phyloP scores from a whole-genome alignment of 2,797 vertebrate species.

The Thalassophryne amazonica region DNA sequence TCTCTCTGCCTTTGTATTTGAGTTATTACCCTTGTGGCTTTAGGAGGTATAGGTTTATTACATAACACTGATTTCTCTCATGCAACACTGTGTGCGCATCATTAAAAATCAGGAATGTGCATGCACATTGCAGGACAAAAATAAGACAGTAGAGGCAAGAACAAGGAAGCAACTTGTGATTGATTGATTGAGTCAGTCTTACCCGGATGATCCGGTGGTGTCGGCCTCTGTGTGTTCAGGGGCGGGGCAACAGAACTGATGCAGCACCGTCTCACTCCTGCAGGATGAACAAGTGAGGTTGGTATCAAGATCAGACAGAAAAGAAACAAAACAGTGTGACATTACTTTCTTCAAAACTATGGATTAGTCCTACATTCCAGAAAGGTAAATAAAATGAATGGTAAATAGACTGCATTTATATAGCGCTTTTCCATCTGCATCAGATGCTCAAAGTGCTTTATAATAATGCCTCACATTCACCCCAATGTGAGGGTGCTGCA shows the following conservation, averaged over 20 bases:
- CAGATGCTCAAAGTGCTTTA: too few relatives aligned
- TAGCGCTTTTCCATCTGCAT: too few relatives aligned
- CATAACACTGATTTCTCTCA: conserved; percentile 13
- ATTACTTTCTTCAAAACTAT: too few relatives aligned
- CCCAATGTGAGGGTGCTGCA: too few relatives aligned
- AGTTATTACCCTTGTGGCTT: conserved; percentile 13
- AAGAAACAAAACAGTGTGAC: neutral
- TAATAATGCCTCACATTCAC: too few relatives aligned
- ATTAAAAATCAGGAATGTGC: conserved; percentile 20
- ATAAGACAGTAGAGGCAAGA: neutral
- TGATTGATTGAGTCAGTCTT: conserved; percentile 31
- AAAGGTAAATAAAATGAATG: too few relatives aligned
- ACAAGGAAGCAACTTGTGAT: neutral
- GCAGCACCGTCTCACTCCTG: conserved; percentile 96
- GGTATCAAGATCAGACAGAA: conserved; percentile 7
- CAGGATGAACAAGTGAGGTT: conserved; percentile 13
- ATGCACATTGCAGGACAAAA: neutral
- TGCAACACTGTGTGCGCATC: neutral
- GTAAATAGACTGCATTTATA: too few relatives aligned
- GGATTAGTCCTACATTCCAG: too few relatives aligned
- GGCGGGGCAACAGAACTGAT: conserved; percentile 97
- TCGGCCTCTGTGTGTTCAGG: conserved; percentile 90
- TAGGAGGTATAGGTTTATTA: conserved; percentile 11
- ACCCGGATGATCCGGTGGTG: conserved; percentile 76
- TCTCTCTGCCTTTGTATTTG: conserved; percentile 2